Conservation (phyloP, 2,113 vertebrate genomes). For the Nematolebias whitei region DNA sequence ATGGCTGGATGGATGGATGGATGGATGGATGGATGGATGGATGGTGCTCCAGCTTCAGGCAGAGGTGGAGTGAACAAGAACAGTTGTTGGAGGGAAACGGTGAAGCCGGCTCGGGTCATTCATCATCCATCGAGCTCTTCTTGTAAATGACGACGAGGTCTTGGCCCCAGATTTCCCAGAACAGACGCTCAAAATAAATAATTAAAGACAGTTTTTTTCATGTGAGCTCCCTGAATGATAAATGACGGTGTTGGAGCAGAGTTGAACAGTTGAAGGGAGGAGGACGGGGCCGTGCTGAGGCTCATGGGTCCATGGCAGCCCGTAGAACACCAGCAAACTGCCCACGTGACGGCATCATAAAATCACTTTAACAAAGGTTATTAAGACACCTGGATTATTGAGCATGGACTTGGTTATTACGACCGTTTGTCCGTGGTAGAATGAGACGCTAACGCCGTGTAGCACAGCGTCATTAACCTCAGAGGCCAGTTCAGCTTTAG, state of each 20-base stretch:
- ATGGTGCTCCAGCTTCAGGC: too few species aligned
- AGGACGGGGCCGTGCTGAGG: not conserved
- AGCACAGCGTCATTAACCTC: too few species aligned
- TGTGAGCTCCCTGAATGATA: conserved; percentile 38
- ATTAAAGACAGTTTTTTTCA: conserved; percentile 49
- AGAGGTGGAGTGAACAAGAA: conserved; percentile 5
- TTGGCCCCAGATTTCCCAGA: conserved; percentile 39
- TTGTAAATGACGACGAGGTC: conserved; percentile 55
- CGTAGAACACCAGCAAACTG: not conserved
- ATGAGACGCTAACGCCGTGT: not conserved
- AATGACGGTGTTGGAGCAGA: conserved; percentile 29
- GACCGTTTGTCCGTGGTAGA: not conserved
- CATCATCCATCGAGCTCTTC: conserved; percentile 28
- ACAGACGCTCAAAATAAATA: conserved; percentile 57
- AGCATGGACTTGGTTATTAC: too few species aligned
- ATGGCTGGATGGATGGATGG: too few species aligned
- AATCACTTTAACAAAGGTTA: not conserved
- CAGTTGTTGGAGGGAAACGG: not conserved
- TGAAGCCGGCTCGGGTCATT: conserved; percentile 29
- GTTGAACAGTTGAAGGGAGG: conserved; percentile 15
- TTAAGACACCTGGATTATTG: too few species aligned
- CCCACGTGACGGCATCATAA: too few species aligned
- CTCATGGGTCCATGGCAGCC: too few species aligned
- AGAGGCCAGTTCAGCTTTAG: not conserved
- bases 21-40: too few species aligned